A percentile compares a stretch with the other conserved stretches of the same genome.
Conservation (phyloP, 2,888 invertebrate genomes). For the Scaptomyza tumidula region DNA sequence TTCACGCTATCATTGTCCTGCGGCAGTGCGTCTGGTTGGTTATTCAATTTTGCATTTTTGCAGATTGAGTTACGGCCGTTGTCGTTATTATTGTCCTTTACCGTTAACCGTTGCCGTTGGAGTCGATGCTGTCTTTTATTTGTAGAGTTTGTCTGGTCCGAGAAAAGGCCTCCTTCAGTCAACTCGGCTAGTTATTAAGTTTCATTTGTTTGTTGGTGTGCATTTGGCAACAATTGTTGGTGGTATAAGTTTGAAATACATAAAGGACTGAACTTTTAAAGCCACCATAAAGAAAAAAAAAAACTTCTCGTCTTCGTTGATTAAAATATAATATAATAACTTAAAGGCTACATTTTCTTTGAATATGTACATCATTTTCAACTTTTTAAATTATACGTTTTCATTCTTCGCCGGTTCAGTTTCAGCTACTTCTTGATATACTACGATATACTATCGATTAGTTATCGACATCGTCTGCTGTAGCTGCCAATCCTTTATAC, state of each 20-base stretch:
- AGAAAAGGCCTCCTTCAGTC: background rate
- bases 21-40: conserved; percentile 35
- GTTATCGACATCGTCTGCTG: too few relatives aligned
- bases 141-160: background rate
- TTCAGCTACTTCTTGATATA: too few relatives aligned
- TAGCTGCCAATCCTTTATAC: too few relatives aligned
- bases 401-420: too few relatives aligned
- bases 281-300: too few relatives aligned
- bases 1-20: conserved; percentile 53
- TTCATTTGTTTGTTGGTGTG: background rate
- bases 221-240: background rate
- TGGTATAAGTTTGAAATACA: background rate
- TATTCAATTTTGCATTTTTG: conserved; percentile 55
- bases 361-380: too few relatives aligned
- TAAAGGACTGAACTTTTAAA: background rate
- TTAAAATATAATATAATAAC: too few relatives aligned
- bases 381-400: too few relatives aligned
- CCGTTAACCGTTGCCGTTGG: conserved; percentile 8
- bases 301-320: too few relatives aligned
- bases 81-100: conserved; percentile 22
- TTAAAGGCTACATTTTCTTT: too few relatives aligned
- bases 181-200: background rate
- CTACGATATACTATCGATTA: too few relatives aligned
- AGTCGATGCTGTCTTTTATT: conserved; percentile 26
- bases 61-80: conserved; percentile 69